Evolutionary conservation across 2,113 vertebrate species (phyloP), one percentile per base, ranked within the genome.

Genomic region (Cyprinodon tularosa): DNA sequence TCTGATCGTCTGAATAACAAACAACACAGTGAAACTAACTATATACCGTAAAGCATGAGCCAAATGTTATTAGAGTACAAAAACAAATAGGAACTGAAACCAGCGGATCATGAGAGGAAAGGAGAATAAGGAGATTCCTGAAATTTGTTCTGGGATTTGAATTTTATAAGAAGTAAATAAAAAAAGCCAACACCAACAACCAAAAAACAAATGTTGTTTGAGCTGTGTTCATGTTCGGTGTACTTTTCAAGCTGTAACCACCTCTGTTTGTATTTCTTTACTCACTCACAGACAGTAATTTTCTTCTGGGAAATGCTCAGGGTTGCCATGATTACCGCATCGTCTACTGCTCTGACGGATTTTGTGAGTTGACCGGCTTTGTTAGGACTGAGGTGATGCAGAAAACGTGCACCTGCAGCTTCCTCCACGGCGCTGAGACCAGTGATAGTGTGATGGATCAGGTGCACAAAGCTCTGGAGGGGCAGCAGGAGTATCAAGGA

Each of bases 291-390:
- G 97, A 99, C 90, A 97, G 98, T 91, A 99, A 99, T 92, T 99
- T 99, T 91, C 94, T 99, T 47, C 94, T 99, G 92, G 98, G 96
- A 62, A 99, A 98, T 0, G 96, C 96, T 0, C 96, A 97, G 92
- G 95, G 97, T 69, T 94, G 93, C 29, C 92, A 93, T 0, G 97
- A 97, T 59, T 97, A 96, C 91, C 97, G 96, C 68, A 96, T 98
- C 0, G 97, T 99, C 36, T 99, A 98, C 92, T 99, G 97, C 88
- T 99, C 97, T 0, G 97, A 99, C 2, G 97, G 98, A 44, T 99
- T 99, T 87, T 99, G 97, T 0, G 97, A 98, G 80, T 95, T 98
- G 88, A 98, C 97, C 0, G 96, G 97, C 78, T 98, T 97, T 4
- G 89, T 91, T 57, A 96, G 97, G 67, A 98, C 95, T 0, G 98